Percentiles rank a stretch among this genome's conserved stretches.
Conservation (phyloP, 2,797 vertebrate species). For the Helicolenus hilgendorfi region DNA sequence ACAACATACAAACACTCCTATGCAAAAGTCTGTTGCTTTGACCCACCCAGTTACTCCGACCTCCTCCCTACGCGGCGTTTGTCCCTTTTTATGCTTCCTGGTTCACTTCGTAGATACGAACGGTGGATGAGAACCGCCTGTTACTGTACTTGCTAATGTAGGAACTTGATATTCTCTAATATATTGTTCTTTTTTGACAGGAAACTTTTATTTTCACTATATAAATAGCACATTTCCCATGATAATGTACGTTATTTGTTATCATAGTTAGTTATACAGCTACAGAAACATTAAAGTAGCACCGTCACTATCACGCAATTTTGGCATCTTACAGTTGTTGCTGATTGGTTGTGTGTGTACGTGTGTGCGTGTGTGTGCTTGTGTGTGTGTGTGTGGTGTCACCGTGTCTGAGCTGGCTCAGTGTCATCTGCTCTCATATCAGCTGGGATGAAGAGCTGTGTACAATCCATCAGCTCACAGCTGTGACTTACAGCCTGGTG, state of each 20-base stretch:
- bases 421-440: slow-evolving; percentile 54
- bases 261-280: background rate
- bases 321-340: background rate
- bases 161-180: background rate
- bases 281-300: background rate
- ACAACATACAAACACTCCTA: no score
- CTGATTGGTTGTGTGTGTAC: background rate
- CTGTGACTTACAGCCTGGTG: slow-evolving; percentile 65
- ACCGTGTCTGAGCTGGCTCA: slow-evolving; percentile 18
- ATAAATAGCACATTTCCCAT: background rate
- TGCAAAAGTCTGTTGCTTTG: no score
- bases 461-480: slow-evolving; percentile 74
- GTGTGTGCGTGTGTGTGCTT: background rate
- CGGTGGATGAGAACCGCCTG: background rate
- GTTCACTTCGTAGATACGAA: no score
- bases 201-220: background rate
- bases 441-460: slow-evolving; percentile 44
- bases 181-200: background rate
- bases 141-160: background rate
- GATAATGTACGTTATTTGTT: background rate
- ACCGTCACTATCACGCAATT: background rate
- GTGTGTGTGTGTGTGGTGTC: slow-evolving; percentile 2
- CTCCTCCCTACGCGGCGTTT: no score
- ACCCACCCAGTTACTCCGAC: no score
- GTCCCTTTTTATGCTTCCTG: no score